Evolutionary conservation across 2,797 vertebrate species (phyloP), one percentile per base, ranked within the genome.

Genomic region (Monodelphis domestica): DNA sequence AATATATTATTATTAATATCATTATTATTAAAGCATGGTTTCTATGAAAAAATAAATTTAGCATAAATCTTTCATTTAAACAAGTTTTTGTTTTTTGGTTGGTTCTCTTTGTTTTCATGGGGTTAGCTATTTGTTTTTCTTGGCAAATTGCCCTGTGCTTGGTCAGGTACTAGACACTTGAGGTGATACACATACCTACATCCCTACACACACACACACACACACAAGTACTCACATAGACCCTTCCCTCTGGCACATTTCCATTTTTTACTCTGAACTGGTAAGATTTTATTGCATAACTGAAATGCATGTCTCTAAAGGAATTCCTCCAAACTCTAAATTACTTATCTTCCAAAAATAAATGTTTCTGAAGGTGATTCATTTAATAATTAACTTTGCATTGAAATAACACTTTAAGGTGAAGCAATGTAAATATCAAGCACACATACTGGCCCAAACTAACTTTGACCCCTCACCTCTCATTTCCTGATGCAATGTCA

Each of bases 401-500:
- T 87, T 70, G 28, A 52, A 94, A 63, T 0, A 70, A 92, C 93
- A 84, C 15, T 50, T 91, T 54, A 90, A 93, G 26, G 10, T 88
- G 26, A 92, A 70, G 24, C 3, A 96, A 92, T 30, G 78, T 54
- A 91, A 95, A 92, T 51, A 30, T 51, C 90, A 7, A 55, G 95
- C 53, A 26, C 7, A 38, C 21, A 59, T 91, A 84, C 53, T 59
- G 1, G 28, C 0, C 0, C 57, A 95, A 96, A 93, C 17, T 88
- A 53, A 30, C 12, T 92, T 3, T 95, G 57, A 56, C 55, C 57
- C 21, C 96, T 53, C 91, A 98, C 98, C 98, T 98, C 96, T 98
- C 98, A 98, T 98, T 99, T 92, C 98, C 98, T 87, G 98, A 95
- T 78, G 98, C 98, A 95, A 96, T 89, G 1, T 98, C 63, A 88